Base-by-base conservation (phyloP, 1,140 invertebrate genomes). In the Eupristina koningsbergeri region DNA sequence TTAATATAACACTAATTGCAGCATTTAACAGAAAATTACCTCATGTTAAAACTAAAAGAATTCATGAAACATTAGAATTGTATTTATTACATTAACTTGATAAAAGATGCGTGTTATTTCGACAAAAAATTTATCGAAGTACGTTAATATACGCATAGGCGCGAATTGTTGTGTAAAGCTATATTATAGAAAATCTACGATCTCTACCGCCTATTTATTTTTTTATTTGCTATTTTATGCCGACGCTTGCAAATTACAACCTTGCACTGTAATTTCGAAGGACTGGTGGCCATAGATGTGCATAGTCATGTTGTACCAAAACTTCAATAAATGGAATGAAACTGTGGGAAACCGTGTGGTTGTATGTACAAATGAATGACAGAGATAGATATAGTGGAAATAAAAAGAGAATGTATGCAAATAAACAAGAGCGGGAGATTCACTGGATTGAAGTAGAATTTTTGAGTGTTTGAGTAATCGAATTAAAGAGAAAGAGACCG, bases 181-280 rank as follows among this genome's bases (percentile, higher is more conserved):
- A 34, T 71, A 86, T 88, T 87, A 87, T 84, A 78, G 85, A 82
- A 80, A 73, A 64, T 80, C 69, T 53, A 84, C 80, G 84, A 86
- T 86, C 76, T 83, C 81, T 88, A 88, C 89, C 87, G 87, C 86
- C 90, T 91, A 91, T 91, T 91, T 90, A 91, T 91, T 92, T 90
- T 36, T 29, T 41, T 19, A 88, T 87, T 82, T 88, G 85, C 88
- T 88, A 85, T 87, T 89, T 89, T 88, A 84, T 87, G 82, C 83
- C 87, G 87, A 88, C 88, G 88, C 87, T 88, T 89, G 88, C 89
- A 91, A 92, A 91, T 92, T 89, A 88, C 84, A 89, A 47, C 47
- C 15, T 36, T 64, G 67, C 67, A 87, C 86, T 87, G 86, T 89
- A 89, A 91, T 91, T 91, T 87, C 87, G 86, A 88, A 86, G 80